Evolutionary conservation across 1,140 invertebrate species (phyloP).

Genomic region (Drosophila rufa): DNA sequence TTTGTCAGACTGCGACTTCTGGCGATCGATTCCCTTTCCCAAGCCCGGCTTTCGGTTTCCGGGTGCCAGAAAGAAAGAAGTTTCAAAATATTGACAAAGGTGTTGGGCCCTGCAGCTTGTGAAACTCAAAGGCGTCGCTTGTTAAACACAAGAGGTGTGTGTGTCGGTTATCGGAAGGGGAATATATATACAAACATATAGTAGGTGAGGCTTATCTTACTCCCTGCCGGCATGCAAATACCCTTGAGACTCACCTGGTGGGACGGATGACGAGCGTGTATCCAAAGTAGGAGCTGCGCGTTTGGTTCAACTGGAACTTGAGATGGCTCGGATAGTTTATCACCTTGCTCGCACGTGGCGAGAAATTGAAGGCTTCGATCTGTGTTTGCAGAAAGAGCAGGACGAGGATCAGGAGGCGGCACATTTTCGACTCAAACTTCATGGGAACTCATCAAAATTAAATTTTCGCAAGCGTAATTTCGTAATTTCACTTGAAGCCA

Average conservation of each 20-base stretch:
- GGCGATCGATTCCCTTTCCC: background rate
- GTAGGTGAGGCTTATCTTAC: background rate
- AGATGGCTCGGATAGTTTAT: conserved; percentile 59
- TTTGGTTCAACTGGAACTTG: conserved; percentile 65
- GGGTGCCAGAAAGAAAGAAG: conserved; percentile 6
- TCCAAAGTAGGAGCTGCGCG: conserved; percentile 81
- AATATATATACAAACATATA: too few species aligned
- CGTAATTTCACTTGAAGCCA: conserved; percentile 41
- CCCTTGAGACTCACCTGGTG: conserved; percentile 66
- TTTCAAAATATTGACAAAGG: conserved; percentile 62
- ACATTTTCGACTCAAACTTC: conserved; percentile 48
- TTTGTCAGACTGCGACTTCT: conserved; percentile 7
- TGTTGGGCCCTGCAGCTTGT: conserved; percentile 20
- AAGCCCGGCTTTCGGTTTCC: conserved; percentile 13
- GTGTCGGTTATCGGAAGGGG: background rate
- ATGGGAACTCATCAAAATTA: conserved; percentile 52
- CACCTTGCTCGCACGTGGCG: conserved; percentile 63
- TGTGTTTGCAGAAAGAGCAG: conserved; percentile 13
- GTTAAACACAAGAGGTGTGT: conserved; percentile 9
- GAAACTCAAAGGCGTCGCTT: conserved; percentile 28
- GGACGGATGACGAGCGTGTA: conserved; percentile 75
- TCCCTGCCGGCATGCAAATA: conserved; percentile 22
- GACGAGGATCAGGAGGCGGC: background rate
- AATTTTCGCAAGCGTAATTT: conserved; percentile 57
- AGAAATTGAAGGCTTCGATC: conserved; percentile 67